phyloP scores from a whole-genome alignment of 2,113 vertebrate genomes.

The Epinephelus fuscoguttatus region DNA sequence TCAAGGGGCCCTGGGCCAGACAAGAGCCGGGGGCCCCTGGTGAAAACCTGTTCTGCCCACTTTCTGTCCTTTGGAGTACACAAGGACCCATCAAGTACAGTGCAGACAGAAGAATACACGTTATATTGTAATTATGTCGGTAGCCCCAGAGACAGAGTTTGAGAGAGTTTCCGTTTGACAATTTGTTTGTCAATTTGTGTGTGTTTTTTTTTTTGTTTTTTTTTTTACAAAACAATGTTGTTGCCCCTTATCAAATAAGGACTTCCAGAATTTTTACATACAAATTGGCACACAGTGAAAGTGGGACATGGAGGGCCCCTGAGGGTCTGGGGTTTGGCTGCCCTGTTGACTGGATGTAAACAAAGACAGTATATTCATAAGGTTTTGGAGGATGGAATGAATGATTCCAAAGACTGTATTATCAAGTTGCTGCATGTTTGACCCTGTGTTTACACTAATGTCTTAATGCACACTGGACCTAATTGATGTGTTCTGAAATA shows the following conservation, averaged over 20 bases:
- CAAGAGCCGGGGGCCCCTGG: not conserved
- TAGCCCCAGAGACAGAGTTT: not conserved
- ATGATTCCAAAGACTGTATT: not conserved
- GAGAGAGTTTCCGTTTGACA: too few relatives aligned
- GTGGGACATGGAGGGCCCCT: not conserved
- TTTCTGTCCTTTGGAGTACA: not conserved
- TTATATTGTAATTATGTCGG: not conserved
- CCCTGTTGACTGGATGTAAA: slow-evolving; percentile 8
- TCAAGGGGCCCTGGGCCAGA: not conserved
- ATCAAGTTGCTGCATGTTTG: not conserved
- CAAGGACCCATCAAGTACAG: not conserved
- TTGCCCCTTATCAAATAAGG: not conserved
- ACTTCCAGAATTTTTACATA: not conserved
- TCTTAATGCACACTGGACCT: not conserved
- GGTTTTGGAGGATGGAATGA: not conserved
- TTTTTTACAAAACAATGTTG: not conserved
- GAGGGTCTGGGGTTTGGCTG: not conserved
- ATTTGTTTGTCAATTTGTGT: not conserved
- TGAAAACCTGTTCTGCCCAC: not conserved
- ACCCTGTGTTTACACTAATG: not conserved
- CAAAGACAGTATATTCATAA: not conserved
- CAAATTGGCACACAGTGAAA: slow-evolving; percentile 23
- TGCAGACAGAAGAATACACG: not conserved
- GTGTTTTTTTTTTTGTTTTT: not conserved
- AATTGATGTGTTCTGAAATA: not conserved